Evolutionary conservation across 2,113 vertebrate species (phyloP).

Genomic region (Nibea coibor): DNA sequence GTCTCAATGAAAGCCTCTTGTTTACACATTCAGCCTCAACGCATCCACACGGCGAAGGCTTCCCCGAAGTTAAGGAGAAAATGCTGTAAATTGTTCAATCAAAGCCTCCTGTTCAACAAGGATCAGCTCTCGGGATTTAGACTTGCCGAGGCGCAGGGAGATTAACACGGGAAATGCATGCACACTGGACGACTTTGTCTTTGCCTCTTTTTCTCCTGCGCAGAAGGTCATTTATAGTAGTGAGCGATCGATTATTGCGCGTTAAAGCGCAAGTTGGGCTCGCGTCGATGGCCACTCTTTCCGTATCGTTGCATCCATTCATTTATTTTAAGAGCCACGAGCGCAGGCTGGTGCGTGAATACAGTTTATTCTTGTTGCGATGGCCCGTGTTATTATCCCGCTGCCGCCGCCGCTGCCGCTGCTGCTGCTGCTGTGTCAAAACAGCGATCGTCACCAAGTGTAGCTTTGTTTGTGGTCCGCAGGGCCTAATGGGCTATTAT

Average conservation of each 20-base stretch:
- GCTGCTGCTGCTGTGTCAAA: slow-evolving; percentile 45
- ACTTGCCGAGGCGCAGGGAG: slow-evolving; percentile 68
- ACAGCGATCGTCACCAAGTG: slow-evolving; percentile 56
- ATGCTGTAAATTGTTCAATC: slow-evolving; percentile 67
- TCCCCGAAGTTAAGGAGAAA: slow-evolving; percentile 50
- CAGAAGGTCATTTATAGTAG: not conserved
- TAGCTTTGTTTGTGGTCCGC: slow-evolving; percentile 59
- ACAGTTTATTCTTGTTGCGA: slow-evolving; percentile 55
- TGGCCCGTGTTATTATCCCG: slow-evolving; percentile 53
- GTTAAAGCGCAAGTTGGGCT: slow-evolving; percentile 49
- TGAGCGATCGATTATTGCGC: slow-evolving; percentile 34
- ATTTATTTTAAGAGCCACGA: slow-evolving; percentile 54
- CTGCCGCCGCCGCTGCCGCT: slow-evolving; percentile 6
- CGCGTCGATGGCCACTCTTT: slow-evolving; percentile 26
- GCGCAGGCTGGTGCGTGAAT: slow-evolving; percentile 36
- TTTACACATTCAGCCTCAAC: not conserved
- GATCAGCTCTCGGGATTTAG: slow-evolving; percentile 75
- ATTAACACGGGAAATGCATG: slow-evolving; percentile 67
- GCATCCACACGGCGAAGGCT: not conserved
- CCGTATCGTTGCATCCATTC: slow-evolving; percentile 60
- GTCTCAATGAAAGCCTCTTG: slow-evolving; percentile 62
- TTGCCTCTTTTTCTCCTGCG: slow-evolving; percentile 27
- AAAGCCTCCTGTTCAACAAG: slow-evolving; percentile 71
- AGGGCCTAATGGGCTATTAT: slow-evolving; percentile 54
- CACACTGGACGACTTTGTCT: slow-evolving; percentile 57